Evolutionary conservation across 2,797 vertebrate species (phyloP).

Genomic region (Acrossocheilus wenchowensis): DNA sequence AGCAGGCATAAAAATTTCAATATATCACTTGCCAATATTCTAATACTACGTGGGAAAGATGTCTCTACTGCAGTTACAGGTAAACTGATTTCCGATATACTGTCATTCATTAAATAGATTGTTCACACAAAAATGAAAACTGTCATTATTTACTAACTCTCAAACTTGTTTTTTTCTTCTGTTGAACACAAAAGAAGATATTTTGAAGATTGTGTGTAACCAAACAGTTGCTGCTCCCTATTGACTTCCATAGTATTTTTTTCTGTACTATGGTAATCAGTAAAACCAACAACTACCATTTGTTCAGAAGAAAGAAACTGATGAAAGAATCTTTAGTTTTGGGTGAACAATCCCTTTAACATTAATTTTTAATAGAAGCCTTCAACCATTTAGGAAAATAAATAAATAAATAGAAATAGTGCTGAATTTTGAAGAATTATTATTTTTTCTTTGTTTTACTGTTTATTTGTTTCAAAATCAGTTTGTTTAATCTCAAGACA

Average conservation of each 20-base stretch:
- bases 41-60: conserved; percentile 92
- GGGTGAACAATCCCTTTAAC: too few relatives aligned
- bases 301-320: too few relatives aligned
- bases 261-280: neutral
- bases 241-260: neutral
- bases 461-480: too few relatives aligned
- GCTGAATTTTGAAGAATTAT: too few relatives aligned
- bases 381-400: too few relatives aligned
- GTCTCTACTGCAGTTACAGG: conserved; percentile 81
- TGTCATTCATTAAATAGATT: neutral
- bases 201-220: neutral
- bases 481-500: too few relatives aligned
- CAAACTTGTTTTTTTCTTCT: neutral
- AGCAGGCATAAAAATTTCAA: conserved; percentile 79
- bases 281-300: neutral
- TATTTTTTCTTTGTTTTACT: too few relatives aligned
- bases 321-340: too few relatives aligned
- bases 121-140: neutral
- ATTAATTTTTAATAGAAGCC: too few relatives aligned
- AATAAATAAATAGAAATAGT: too few relatives aligned
- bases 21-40: conserved; percentile 89
- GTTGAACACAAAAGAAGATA: neutral
- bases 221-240: neutral
- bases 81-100: conserved; percentile 62
- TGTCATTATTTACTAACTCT: neutral